Evolutionary conservation across 92 coral and sea anemone species (phyloP), one percentile per base, ranked within the genome.

Genomic region (Porites evermanni): DNA sequence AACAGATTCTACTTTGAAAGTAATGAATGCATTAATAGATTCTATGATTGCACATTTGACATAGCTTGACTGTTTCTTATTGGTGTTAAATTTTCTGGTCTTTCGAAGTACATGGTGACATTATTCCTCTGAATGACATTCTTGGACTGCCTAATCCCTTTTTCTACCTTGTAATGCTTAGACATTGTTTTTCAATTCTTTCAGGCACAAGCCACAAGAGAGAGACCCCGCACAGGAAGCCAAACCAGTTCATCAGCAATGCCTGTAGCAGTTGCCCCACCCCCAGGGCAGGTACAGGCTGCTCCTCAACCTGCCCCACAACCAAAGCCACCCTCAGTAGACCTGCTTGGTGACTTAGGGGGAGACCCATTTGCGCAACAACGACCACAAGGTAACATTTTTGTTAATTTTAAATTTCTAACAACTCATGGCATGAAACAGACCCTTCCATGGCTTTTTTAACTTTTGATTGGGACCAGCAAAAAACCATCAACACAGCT

Each of bases 331-430:
- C 93, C 95, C 32, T 84, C 94, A 32, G 87, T 88, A 79, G 99
- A 97, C 83, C 82, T 97, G 54, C 88, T 97, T 66, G 94, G 97
- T 47, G 99, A 97, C 81, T 85, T 97, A 32, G 99, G 99, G 9
- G 98, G 98, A 38, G 99, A 97, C 71, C 99, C 99, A 19, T 97
- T 97, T 97, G 98, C 94, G 54, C 98, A 95, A 53, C 90, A 95
- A 88, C 89, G 64, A 50, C 80, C 80, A 2, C 87, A 83, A 18
- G 73, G 87, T 83, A 63, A 4, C 13, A 16, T 10, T 63, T 53
- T 13, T 14, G 10, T 58, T 6, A 2, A 13, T 38, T 38, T 38
- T 38, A 38, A 38, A 38, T 38, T 38, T 38, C 6, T 0, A 38
- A 38, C 47, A 38, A 38, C 47, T 38, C 47, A 38, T 4, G 47